Conservation (phyloP, 2,888 invertebrate genomes). For the Crematogaster levior region DNA sequence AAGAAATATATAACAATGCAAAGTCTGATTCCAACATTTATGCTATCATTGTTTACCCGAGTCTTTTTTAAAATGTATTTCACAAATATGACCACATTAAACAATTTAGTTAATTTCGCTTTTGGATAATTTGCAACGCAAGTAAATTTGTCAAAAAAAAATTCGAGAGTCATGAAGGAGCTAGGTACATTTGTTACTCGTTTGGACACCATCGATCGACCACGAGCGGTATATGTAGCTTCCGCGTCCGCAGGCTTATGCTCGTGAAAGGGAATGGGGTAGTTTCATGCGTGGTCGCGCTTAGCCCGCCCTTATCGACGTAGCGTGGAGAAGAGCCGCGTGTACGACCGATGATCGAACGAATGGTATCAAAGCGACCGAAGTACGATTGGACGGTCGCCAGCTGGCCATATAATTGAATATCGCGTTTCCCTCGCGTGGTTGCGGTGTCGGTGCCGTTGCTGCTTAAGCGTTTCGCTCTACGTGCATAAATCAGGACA, state of each 20-base stretch:
- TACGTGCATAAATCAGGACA: slow-evolving; percentile 76
- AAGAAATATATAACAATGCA: not conserved
- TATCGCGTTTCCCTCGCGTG: slow-evolving; percentile 70
- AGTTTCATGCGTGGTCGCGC: slow-evolving; percentile 70
- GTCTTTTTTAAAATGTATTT: not conserved
- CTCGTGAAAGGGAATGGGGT: slow-evolving; percentile 37
- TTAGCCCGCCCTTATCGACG: slow-evolving; percentile 62
- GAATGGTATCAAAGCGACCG: slow-evolving; percentile 72
- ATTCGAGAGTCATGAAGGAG: not conserved
- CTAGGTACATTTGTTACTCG: slow-evolving; percentile 15
- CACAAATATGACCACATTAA: not conserved
- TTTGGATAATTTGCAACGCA: not conserved
- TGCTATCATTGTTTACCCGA: not conserved
- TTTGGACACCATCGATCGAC: slow-evolving; percentile 48
- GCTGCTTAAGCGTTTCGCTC: slow-evolving; percentile 57
- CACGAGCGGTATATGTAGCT: slow-evolving; percentile 16
- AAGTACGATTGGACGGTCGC: slow-evolving; percentile 77
- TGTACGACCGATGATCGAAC: slow-evolving; percentile 62
- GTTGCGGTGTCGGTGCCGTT: slow-evolving; percentile 65
- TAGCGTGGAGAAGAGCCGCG: slow-evolving; percentile 56
- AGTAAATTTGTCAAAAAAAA: not conserved
- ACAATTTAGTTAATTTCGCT: not conserved
- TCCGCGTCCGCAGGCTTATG: slow-evolving; percentile 37
- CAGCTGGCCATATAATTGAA: slow-evolving; percentile 80
- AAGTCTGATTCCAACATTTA: not conserved